A percentile compares a stretch with the other conserved stretches of the same genome.
These are phyloP conservation scores for Drosophila insularis DNA, from an alignment of 1,140 invertebrate genomes.

Conservation along the genomic window DNA sequence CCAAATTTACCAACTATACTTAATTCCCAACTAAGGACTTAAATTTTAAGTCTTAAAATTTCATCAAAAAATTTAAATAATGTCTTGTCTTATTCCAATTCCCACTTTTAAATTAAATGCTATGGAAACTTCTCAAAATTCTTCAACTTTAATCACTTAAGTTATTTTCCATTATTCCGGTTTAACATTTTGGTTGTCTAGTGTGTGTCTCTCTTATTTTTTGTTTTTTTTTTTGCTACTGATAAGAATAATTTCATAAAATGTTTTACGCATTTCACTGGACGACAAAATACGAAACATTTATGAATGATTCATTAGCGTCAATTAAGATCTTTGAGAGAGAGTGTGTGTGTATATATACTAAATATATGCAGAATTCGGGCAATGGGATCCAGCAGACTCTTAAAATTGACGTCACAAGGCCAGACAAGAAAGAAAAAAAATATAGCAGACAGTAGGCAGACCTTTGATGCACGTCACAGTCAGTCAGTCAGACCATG, in stretches of 20 bases:
- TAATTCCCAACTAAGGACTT: no score
- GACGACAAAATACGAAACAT: neutral
- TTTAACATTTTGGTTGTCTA: slow-evolving; percentile 10
- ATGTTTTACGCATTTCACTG: slow-evolving; percentile 50
- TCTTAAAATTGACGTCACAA: slow-evolving; percentile 15
- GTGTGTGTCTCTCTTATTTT: neutral
- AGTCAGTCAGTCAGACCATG: slow-evolving; percentile 15
- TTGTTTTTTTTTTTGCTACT: neutral
- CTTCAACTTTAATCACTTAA: neutral
- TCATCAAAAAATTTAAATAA: no score
- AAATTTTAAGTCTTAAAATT: neutral
- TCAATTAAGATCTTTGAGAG: neutral
- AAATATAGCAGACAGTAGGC: slow-evolving; percentile 28
- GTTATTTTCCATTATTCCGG: neutral
- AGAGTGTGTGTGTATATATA: neutral
- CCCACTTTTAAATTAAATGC: neutral
- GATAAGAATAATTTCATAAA: slow-evolving; percentile 64
- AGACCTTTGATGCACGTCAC: slow-evolving; percentile 36
- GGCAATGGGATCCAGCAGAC: neutral
- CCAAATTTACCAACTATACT: no score
- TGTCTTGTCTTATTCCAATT: neutral
- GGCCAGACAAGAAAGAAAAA: slow-evolving; percentile 4
- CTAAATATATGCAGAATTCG: neutral
- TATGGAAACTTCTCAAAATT: neutral
- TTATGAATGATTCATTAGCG: slow-evolving; percentile 63